Conservation (phyloP, 2,113 vertebrate species). For the Danionella cerebrum region DNA sequence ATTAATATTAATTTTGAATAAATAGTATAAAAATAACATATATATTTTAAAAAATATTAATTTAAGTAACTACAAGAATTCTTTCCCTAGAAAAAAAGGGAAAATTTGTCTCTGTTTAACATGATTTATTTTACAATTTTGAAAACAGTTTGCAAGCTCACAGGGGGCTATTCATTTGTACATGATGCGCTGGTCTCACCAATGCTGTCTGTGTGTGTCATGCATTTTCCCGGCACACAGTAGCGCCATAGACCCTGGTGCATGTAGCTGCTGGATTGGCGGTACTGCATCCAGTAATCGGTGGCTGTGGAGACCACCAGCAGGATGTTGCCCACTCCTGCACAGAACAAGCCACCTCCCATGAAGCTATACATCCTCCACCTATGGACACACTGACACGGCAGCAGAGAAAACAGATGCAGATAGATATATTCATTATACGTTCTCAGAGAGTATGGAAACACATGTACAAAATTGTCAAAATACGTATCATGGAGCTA, state of each 20-base stretch:
- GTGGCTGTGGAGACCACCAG: slow-evolving; percentile 70
- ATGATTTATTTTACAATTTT: too few relatives aligned
- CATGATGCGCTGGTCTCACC: slow-evolving; percentile 48
- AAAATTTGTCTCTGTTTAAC: too few relatives aligned
- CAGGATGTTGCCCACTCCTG: slow-evolving; percentile 68
- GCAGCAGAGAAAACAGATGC: background rate
- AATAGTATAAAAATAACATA: too few relatives aligned
- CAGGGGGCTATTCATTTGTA: background rate
- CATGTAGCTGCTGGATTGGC: slow-evolving; percentile 68
- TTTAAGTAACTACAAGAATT: too few relatives aligned
- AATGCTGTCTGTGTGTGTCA: slow-evolving; percentile 69
- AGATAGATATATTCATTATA: background rate
- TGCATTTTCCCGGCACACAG: slow-evolving; percentile 69
- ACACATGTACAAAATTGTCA: background rate
- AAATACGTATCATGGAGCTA: too few relatives aligned
- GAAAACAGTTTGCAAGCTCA: too few relatives aligned
- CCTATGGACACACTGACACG: slow-evolving; percentile 42
- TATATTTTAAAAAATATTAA: too few relatives aligned
- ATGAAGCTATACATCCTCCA: slow-evolving; percentile 74
- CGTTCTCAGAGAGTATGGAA: background rate
- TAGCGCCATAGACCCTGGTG: slow-evolving; percentile 73
- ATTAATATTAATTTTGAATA: too few relatives aligned
- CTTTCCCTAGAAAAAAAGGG: too few relatives aligned
- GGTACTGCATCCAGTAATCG: slow-evolving; percentile 75
- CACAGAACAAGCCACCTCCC: slow-evolving; percentile 73